A percentile compares a stretch with the other conserved stretches of the same genome.
phyloP scores from a whole-genome alignment of 2,888 invertebrate species.

The Ferdinandea cuprea region DNA sequence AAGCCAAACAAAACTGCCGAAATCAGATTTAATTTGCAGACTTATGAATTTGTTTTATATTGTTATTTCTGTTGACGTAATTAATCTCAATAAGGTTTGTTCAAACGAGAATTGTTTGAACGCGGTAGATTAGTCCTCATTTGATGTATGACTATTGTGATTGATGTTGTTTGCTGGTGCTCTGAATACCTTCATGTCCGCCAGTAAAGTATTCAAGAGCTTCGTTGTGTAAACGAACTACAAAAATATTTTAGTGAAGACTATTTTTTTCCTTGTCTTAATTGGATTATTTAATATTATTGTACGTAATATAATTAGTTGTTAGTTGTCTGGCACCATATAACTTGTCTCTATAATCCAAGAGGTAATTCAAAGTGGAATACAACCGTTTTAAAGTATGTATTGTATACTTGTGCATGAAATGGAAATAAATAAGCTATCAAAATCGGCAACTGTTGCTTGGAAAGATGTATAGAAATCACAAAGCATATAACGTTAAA shows the following conservation, averaged over 20 bases:
- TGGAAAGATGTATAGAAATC: constrained; percentile 5
- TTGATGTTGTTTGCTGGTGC: not conserved
- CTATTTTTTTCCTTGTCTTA: too few species aligned
- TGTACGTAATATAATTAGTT: too few species aligned
- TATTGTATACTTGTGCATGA: too few species aligned
- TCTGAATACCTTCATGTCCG: not conserved
- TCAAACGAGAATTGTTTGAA: constrained; percentile 3
- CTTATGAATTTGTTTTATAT: not conserved
- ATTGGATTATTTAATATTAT: too few species aligned
- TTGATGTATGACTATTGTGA: constrained; percentile 3
- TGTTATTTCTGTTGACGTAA: not conserved
- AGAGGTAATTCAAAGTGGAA: too few species aligned
- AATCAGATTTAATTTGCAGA: not conserved
- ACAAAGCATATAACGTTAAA: constrained; percentile 4
- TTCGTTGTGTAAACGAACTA: too few species aligned
- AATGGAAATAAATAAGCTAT: not conserved
- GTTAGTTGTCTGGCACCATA: too few species aligned
- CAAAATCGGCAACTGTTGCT: too few species aligned
- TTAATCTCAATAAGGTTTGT: not conserved
- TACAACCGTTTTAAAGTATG: too few species aligned
- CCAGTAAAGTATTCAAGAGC: not conserved
- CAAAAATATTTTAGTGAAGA: too few species aligned
- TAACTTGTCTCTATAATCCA: too few species aligned
- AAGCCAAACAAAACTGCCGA: not conserved
- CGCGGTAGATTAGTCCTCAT: constrained; percentile 20